Percentiles rank a stretch among this genome's conserved stretches.
These are phyloP conservation scores for Leptopilina syphax DNA, from an alignment of 2,888 invertebrate genomes.

Conservation along the genomic window DNA sequence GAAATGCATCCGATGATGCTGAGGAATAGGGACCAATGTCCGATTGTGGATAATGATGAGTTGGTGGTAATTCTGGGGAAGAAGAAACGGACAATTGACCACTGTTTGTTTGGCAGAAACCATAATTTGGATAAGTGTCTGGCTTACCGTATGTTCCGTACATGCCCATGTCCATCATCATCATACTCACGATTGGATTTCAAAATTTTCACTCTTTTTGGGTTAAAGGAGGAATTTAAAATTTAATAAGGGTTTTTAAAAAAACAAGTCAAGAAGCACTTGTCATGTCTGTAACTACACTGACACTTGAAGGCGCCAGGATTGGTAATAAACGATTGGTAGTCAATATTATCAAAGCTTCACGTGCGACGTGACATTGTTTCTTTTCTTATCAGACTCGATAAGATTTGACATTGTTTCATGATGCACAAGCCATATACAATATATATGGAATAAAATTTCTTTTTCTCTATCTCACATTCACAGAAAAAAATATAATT, in stretches of 20 bases:
- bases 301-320: constrained; percentile 9
- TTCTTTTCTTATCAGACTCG: constrained; percentile 15
- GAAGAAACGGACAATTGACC: constrained; percentile 79
- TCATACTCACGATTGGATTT: constrained; percentile 79
- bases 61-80: constrained; percentile 71
- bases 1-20: constrained; percentile 72
- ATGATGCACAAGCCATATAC: background rate
- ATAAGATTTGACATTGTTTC: constrained; percentile 33
- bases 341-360: constrained; percentile 28
- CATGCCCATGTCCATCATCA: constrained; percentile 91
- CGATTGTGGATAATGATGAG: constrained; percentile 72
- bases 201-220: constrained; percentile 51
- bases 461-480: background rate
- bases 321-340: constrained; percentile 32
- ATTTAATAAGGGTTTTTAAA: too few relatives aligned
- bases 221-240: too few relatives aligned
- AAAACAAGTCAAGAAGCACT: constrained; percentile 19
- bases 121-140: constrained; percentile 74
- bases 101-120: constrained; percentile 62
- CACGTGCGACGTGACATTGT: constrained; percentile 33
- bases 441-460: background rate
- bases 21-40: constrained; percentile 74
- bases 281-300: constrained; percentile 3
- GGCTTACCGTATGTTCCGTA: constrained; percentile 80
- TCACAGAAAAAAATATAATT: background rate